A percentile compares a stretch with the other conserved stretches of the same genome.
These are phyloP conservation scores for Microplitis manilae DNA, from an alignment of 2,888 invertebrate genomes.

Conservation along the genomic window DNA sequence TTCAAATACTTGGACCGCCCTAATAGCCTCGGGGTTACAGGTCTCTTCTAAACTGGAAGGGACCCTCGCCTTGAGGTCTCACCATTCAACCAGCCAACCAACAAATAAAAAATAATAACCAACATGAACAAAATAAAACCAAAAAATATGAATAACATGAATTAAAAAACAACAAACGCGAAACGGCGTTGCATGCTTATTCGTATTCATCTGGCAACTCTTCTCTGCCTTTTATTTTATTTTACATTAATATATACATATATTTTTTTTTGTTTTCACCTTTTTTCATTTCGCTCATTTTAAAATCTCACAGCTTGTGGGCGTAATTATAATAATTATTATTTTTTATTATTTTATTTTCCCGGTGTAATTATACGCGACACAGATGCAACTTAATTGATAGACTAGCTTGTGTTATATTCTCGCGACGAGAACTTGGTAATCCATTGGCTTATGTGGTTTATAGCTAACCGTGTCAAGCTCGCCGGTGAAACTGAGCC, in stretches of 20 bases:
- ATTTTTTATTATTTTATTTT: slow-evolving; percentile 7
- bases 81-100: neutral
- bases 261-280: too few relatives aligned
- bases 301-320: slow-evolving; percentile 14
- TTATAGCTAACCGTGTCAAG: slow-evolving; percentile 61
- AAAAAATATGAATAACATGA: slow-evolving; percentile 7
- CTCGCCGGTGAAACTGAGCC: slow-evolving; percentile 39
- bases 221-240: neutral
- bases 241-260: too few relatives aligned
- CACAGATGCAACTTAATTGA: slow-evolving; percentile 63
- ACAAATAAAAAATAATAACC: slow-evolving; percentile 8
- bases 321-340: slow-evolving; percentile 18
- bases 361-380: neutral
- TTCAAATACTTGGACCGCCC: slow-evolving; percentile 69
- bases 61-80: slow-evolving; percentile 21
- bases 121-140: neutral
- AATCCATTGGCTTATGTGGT: slow-evolving; percentile 63
- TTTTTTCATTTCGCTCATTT: neutral
- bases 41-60: slow-evolving; percentile 62
- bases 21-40: slow-evolving; percentile 68
- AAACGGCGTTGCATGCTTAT: slow-evolving; percentile 11
- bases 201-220: slow-evolving; percentile 17
- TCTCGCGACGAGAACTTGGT: slow-evolving; percentile 61
- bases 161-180: slow-evolving; percentile 5
- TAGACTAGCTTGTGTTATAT: slow-evolving; percentile 53